A percentile compares a stretch with the other conserved stretches of the same genome.
Evolutionary conservation across 2,113 vertebrate genomes (phyloP).

Genomic region (Xerus inauris): DNA sequence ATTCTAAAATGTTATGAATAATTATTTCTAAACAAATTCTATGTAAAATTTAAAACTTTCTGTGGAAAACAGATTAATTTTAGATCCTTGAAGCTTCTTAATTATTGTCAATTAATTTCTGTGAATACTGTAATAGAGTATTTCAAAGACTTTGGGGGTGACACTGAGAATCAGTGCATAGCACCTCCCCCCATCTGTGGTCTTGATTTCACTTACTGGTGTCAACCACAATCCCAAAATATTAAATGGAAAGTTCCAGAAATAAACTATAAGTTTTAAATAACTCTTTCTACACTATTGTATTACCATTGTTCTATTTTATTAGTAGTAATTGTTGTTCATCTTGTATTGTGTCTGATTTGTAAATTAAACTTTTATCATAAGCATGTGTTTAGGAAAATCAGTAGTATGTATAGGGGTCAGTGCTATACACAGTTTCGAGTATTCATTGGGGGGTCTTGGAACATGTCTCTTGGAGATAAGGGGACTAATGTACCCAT

Average conservation of each 20-base stretch:
- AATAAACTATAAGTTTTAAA: background rate
- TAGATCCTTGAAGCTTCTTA: slow-evolving; percentile 29
- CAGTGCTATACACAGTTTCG: background rate
- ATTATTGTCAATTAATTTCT: slow-evolving; percentile 10
- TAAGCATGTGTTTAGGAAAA: background rate
- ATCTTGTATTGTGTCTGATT: background rate
- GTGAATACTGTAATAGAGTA: background rate
- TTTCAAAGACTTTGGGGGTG: background rate
- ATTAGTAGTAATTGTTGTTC: background rate
- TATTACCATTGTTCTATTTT: background rate
- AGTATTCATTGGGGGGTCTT: background rate
- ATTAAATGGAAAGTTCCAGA: background rate
- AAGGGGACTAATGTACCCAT: background rate
- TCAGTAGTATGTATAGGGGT: background rate
- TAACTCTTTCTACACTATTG: background rate
- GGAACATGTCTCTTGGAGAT: background rate
- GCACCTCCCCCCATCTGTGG: too few species aligned
- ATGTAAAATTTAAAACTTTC: slow-evolving; percentile 21
- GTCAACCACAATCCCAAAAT: background rate
- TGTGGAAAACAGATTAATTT: background rate
- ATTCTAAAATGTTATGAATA: slow-evolving; percentile 67
- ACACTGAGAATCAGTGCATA: background rate
- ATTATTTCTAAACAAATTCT: slow-evolving; percentile 58
- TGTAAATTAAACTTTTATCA: background rate
- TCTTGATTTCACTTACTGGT: background rate